Evolutionary conservation across 2,888 invertebrate genomes (phyloP), one percentile per base, ranked within the genome.

Genomic region (Isotomurus palustris): DNA sequence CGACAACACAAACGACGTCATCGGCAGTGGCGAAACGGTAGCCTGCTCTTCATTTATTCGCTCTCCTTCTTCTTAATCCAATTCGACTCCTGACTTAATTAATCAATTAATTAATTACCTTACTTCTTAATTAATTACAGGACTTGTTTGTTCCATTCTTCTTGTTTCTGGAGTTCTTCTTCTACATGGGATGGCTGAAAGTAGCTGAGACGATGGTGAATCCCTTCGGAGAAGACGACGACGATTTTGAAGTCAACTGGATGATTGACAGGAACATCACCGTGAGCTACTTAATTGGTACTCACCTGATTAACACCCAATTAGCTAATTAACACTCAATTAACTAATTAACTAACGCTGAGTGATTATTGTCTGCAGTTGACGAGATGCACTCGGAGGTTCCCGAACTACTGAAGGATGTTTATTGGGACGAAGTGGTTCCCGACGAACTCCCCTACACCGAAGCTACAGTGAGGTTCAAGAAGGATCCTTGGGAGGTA

Each of bases 371-470:
- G n/a, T n/a, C n/a, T n/a, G n/a, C n/a, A n/a, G n/a, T 92, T 29
- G n/a, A n/a, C n/a, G 91, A 92, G 78, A 91, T 92, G 91, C 91
- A 91, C 74, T 87, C 89, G 75, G 89, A 90, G 72, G 90, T 91
- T 77, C 91, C 91, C 0, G 65, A 64, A 47, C 51, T 67, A 60
- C 41, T 62, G 25, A 65, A 58, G 22, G 68, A 68, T 45, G 40
- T 38, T 14, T 65, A 62, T 73, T 92, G 91, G 91, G 91, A 92
- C 73, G 87, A 89, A 73, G 84, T 90, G 64, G 87, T 90, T 74
- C 91, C 91, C 0, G 82, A 84, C 24, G 88, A 91, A 74, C 74
- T 92, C 68, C 92, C 92, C 0, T 91, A 92, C 74, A 91, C 92
- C 0, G 82, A 87, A n/a, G 91, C 89, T 0, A 82, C 91, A 0